Base-by-base conservation (phyloP, 2,888 invertebrate species). In the Mythimna lalbum region DNA sequence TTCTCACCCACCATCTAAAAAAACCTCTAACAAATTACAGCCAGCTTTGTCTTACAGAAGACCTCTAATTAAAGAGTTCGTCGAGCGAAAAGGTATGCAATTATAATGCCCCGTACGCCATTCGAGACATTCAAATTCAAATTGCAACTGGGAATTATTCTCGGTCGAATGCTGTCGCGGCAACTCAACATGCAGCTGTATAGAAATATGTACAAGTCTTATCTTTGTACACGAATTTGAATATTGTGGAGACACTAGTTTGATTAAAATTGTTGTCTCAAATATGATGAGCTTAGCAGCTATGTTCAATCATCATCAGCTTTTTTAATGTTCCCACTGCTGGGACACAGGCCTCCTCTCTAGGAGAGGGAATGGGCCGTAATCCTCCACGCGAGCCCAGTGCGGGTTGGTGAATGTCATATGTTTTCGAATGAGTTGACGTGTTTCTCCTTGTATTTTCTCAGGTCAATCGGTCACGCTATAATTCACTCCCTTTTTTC, bases 91-190 rank as follows among this genome's bases (percentile, higher is more conserved):
- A 73, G 80, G 82, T 72, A 64, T 79, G 69, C 72, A 82, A 82
- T 82, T 82, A 73, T 81, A 72, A 68, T 65, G 59, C 60, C 64
- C 50, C 55, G 72, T 63, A 65, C 64, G 66, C 62, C 62, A 67
- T 80, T 60, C 60, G 64, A 81, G 83, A 71, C 79, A 79, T 85
- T 83, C 64, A 81, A 74, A 81, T 74, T 69, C 65, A 84, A 78
- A 85, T 81, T 84, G 85, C 81, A 81, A 64, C 74, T 76, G 76
- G 79, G 83, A 76, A 80, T 84, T 78, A 80, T 70, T 74, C 73
- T 55, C 53, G 52, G 10, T 39, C 60, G 67, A 60, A 74, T 50
- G 19, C 77, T 63, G 68, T 68, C 59, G 55, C 60, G 72, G 69
- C 68, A 78, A 73, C 75, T 80, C 59, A 80, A 72, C 59, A 65